phyloP scores from a whole-genome alignment of 2,888 invertebrate species.

The Tanytarsus gracilentus region DNA sequence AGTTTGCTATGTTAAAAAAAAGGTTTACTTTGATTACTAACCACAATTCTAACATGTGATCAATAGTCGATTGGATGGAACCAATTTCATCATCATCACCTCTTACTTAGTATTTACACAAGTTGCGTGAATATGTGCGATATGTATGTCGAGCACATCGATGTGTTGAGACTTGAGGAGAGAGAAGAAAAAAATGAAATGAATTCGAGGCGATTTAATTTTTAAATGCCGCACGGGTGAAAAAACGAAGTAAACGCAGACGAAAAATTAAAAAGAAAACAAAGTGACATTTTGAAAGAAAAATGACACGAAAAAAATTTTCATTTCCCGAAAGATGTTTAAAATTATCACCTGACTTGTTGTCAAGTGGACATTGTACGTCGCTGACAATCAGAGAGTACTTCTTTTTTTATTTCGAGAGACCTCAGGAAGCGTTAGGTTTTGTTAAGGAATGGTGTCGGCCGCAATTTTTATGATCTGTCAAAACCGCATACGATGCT shows the following conservation, averaged over 20 bases:
- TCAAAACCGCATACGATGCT: too few species aligned
- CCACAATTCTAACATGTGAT: too few species aligned
- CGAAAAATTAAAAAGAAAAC: neutral
- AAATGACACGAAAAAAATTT: neutral
- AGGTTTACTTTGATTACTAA: too few species aligned
- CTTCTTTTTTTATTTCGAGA: too few species aligned
- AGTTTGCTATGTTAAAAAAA: too few species aligned
- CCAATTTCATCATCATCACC: conserved; percentile 2
- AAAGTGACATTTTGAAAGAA: neutral
- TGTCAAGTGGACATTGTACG: neutral
- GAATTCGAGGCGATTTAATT: conserved; percentile 17
- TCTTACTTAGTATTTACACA: neutral
- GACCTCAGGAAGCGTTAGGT: too few species aligned
- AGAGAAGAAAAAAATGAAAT: neutral
- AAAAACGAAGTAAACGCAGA: neutral
- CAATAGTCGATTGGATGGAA: too few species aligned
- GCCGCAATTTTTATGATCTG: too few species aligned
- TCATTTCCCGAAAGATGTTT: neutral
- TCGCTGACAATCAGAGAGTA: neutral
- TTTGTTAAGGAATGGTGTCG: too few species aligned
- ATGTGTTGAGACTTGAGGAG: neutral
- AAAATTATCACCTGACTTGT: neutral
- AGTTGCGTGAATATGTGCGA: neutral
- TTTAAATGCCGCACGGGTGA: conserved; percentile 13
- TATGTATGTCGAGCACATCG: neutral